Evolutionary conservation across 2,888 invertebrate species (phyloP), one percentile per base, ranked within the genome.

Genomic region (Drosophila nigricruria): DNA sequence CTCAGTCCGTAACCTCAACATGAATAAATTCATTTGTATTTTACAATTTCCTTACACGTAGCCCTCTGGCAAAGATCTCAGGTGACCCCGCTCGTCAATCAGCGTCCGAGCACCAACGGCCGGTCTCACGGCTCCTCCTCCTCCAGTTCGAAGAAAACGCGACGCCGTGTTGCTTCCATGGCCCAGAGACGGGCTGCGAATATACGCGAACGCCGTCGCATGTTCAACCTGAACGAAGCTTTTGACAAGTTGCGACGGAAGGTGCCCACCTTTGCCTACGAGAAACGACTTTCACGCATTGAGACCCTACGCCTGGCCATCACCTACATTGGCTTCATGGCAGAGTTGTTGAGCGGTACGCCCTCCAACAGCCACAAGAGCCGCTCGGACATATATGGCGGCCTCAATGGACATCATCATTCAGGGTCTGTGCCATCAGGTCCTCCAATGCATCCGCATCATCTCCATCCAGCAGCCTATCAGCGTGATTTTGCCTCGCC

Each of bases 251-350:
- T 99, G 45, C 94, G 98, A 30, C 94, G 98, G 89, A 98, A 98
- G 94, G 97, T 96, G 82, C 98, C 98, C 20, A 98, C 98, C 0
- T 99, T 99, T 90, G 98, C 98, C 0, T 98, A 98, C 92, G 98
- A 99, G 93, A 98, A 98, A 92, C 95, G 98, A 0, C 94, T 99
- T 2, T 98, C 98, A 0, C 95, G 98, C 76, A 98, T 99, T 90
- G 98, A 99, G 93, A 99, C 98, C 0, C 94, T 99, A 0, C 95
- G 98, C 0, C 94, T 99, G 87, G 98, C 98, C 60, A 98, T 98
- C 88, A 98, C 98, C 0, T 99, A 99, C 93, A 99, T 99, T 90
- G 96, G 97, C 73, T 99, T 98, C 93, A 98, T 99, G 98, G 96
- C 97, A 34, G 98, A 98, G 90, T 94, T 98, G 8, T 93, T 97